phyloP scores from a whole-genome alignment of 2,888 invertebrate genomes.

The Tyria jacobaeae region DNA sequence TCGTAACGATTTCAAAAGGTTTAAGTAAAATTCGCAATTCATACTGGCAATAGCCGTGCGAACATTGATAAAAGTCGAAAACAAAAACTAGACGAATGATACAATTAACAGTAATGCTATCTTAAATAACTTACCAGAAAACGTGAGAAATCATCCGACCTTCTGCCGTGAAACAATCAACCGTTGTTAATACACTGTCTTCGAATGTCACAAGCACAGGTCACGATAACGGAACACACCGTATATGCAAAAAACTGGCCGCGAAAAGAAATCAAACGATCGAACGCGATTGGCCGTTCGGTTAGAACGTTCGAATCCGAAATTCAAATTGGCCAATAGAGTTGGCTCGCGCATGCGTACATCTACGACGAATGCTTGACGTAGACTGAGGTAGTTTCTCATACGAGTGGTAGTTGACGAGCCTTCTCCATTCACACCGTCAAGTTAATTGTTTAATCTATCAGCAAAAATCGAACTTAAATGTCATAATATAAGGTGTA shows the following conservation, averaged over 20 bases:
- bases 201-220: conserved; percentile 77
- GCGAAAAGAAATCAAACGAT: conserved; percentile 79
- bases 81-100: conserved; percentile 49
- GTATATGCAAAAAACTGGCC: conserved; percentile 70
- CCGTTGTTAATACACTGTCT: conserved; percentile 56
- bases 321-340: conserved; percentile 73
- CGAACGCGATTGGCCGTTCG: conserved; percentile 77
- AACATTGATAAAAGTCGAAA: conserved; percentile 23
- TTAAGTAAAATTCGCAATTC: conserved; percentile 33
- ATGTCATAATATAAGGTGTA: neutral
- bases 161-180: conserved; percentile 58
- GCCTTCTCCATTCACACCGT: conserved; percentile 80
- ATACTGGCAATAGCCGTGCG: conserved; percentile 44
- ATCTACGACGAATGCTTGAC: conserved; percentile 71
- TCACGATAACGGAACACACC: conserved; percentile 74
- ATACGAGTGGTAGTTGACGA: conserved; percentile 74
- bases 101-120: conserved; percentile 62
- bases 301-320: conserved; percentile 69
- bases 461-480: conserved; percentile 46
- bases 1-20: conserved; percentile 42
- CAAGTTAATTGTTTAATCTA: conserved; percentile 55
- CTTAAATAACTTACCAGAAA: conserved; percentile 69
- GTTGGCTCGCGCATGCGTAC: conserved; percentile 66
- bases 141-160: conserved; percentile 79
- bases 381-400: conserved; percentile 78